A percentile compares a stretch with the other conserved stretches of the same genome.
Conservation (phyloP, 2,888 invertebrate genomes). For the Reticulitermes lucifugus region DNA sequence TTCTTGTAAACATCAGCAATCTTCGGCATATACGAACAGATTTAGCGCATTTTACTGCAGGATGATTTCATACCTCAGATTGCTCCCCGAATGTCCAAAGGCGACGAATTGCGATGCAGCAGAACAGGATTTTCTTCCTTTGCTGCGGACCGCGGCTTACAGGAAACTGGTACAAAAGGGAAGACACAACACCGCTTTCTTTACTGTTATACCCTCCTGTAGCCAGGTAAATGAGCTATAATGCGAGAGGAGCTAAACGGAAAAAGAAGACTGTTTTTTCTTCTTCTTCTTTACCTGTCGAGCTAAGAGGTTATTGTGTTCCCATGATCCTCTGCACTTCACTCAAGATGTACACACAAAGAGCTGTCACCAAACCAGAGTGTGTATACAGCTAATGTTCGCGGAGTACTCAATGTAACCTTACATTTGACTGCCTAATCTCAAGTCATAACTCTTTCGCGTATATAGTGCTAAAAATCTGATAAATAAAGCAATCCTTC, state of each 20-base stretch:
- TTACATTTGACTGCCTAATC: constrained; percentile 27
- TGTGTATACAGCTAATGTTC: constrained; percentile 39
- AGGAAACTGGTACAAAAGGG: neutral
- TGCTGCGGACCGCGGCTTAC: neutral
- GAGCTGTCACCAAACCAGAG: constrained; percentile 39
- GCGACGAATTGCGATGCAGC: neutral
- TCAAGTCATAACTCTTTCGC: neutral
- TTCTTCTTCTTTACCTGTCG: constrained; percentile 26
- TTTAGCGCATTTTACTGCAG: too few species aligned
- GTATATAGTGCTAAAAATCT: too few species aligned
- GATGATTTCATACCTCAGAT: too few species aligned
- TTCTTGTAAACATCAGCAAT: too few species aligned
- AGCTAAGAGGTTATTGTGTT: constrained; percentile 52
- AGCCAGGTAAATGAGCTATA: constrained; percentile 45
- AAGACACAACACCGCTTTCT: neutral
- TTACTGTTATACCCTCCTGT: too few species aligned
- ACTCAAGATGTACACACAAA: constrained; percentile 35
- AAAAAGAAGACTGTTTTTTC: constrained; percentile 30
- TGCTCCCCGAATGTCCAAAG: too few species aligned
- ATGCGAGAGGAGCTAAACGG: constrained; percentile 35
- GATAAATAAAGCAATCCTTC: too few species aligned
- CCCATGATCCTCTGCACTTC: constrained; percentile 40
- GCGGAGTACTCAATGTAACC: constrained; percentile 3
- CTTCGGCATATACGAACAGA: too few species aligned
- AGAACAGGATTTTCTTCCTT: neutral